Conservation (phyloP, 2,113 vertebrate species). For the Brachypteracias leptosomus region DNA sequence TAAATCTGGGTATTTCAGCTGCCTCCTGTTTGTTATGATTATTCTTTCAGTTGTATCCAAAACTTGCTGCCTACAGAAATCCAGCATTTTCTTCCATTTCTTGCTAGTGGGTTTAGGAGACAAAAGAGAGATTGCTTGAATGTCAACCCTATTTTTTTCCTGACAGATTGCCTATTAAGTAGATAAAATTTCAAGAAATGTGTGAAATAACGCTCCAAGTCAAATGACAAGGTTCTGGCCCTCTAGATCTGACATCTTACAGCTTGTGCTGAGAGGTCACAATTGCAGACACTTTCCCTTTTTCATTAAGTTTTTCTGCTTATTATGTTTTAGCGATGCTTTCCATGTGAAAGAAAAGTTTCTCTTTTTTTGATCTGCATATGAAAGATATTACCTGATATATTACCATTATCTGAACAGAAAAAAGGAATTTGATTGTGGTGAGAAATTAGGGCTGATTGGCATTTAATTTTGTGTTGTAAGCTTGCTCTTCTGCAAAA, state of each 20-base stretch:
- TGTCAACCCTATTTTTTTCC: neutral
- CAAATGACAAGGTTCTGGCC: constrained; percentile 19
- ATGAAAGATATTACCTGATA: neutral
- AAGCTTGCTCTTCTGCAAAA: neutral
- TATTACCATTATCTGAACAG: neutral
- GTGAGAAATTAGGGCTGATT: neutral
- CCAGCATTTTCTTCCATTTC: neutral
- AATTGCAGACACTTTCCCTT: neutral
- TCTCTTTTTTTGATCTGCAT: neutral
- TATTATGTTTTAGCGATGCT: neutral
- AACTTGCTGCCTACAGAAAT: neutral
- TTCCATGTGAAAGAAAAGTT: neutral
- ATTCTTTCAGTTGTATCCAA: neutral
- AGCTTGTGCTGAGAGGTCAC: neutral
- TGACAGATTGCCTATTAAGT: neutral
- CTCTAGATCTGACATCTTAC: neutral
- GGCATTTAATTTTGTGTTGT: neutral
- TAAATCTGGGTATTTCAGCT: neutral
- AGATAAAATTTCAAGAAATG: neutral
- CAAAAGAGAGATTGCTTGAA: neutral
- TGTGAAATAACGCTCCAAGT: neutral
- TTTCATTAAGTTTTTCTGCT: neutral
- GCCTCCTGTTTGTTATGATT: neutral
- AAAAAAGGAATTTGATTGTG: neutral
- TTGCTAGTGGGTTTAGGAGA: neutral